phyloP scores from a whole-genome alignment of 2,888 invertebrate genomes.

The Ochropacha duplaris region DNA sequence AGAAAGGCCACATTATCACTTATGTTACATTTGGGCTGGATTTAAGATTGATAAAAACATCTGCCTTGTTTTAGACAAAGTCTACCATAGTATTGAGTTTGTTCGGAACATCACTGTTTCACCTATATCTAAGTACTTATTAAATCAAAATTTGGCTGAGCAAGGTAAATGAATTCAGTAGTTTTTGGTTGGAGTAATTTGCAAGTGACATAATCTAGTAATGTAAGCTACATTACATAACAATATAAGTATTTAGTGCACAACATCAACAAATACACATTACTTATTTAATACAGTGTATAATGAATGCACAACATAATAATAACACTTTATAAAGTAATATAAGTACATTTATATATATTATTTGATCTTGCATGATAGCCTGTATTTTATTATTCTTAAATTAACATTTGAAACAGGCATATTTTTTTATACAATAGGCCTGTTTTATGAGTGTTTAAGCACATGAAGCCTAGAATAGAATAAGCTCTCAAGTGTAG shows the following conservation, averaged over 20 bases:
- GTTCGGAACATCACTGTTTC: neutral
- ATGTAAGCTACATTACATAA: neutral
- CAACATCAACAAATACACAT: neutral
- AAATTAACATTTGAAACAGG: no score
- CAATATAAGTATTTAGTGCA: neutral
- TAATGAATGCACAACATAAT: neutral
- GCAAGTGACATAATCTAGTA: neutral
- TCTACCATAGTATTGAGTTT: neutral
- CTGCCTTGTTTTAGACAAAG: neutral
- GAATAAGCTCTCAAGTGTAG: no score
- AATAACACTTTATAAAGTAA: neutral
- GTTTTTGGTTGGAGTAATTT: neutral
- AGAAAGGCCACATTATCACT: conserved; percentile 77
- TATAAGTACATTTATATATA: neutral
- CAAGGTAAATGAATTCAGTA: no score
- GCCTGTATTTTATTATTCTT: no score
- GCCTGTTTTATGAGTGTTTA: no score
- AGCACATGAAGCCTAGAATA: no score
- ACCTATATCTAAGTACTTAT: neutral
- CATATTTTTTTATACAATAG: no score
- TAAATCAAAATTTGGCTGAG: neutral
- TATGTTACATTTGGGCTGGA: conserved; percentile 35
- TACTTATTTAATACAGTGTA: neutral
- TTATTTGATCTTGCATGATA: neutral
- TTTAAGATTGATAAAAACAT: conserved; percentile 12